Evolutionary conservation across 2,888 invertebrate genomes (phyloP), one percentile per base, ranked within the genome.

Genomic region (Yponomeuta sedellus): DNA sequence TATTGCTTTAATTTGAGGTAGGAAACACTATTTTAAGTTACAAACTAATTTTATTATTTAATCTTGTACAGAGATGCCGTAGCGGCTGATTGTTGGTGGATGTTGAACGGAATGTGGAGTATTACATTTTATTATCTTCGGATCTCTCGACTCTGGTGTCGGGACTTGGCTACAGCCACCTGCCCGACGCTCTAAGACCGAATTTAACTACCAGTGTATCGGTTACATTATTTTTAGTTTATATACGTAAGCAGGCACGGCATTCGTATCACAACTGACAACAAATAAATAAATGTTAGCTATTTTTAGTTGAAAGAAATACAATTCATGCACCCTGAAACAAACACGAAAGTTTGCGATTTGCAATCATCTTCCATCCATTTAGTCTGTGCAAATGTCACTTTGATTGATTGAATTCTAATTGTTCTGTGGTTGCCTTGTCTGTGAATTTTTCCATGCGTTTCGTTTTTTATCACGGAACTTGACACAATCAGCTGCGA

Each of bases 141-240:
- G 8, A 61, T 61, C 61, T 61, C 25, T n/a, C 4, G n/a, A 22
- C 25, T 10, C 28, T 25, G 28, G 10, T 52, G 44, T 52, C 44
- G 44, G 6, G 16, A 16, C 44, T 16, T 12, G 22, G 59, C 59
- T 52, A 52, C 16, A 52, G 16, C 44, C 4, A 52, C 44, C 16
- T 52, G 44, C 12, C 16, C 16, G 16, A 12, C 2, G 44, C 22
- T 19, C 19, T 20, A 5, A 20, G 19, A 16, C 64, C 64, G 57
- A 64, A 57, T 57, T n/a, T 64, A 64, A 57, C 64, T 56, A 56
- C 39, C 16, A 6, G 28, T 64, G 28, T 59, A 57, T 40, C 81
- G 71, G 85, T 85, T 80, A 84, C 83, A 86, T 87, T 89, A 89
- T 89, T 86, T 87, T 84, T 88, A 88, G 88, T 80, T 70, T 74